Conservation (phyloP, 2,888 invertebrate genomes). For the Monochamus alternatus region DNA sequence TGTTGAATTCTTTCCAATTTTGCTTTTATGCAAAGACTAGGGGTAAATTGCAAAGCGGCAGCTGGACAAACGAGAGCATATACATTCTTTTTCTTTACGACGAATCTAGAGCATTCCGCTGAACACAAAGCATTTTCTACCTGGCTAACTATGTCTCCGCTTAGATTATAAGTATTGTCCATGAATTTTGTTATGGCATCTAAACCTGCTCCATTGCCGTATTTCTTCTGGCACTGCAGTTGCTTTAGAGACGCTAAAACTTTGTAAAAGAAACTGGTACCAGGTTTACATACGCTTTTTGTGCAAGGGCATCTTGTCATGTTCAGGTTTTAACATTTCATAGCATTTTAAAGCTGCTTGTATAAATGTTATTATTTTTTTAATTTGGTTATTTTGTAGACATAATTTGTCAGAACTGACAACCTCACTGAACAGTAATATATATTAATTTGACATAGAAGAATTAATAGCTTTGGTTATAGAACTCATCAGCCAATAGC, state of each 20-base stretch:
- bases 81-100: constrained; percentile 48
- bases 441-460: too few relatives aligned
- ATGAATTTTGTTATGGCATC: constrained; percentile 55
- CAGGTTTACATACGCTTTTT: constrained; percentile 37
- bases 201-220: constrained; percentile 49
- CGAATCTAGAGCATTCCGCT: constrained; percentile 50
- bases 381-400: constrained; percentile 11
- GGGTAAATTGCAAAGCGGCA: constrained; percentile 53
- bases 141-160: constrained; percentile 56
- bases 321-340: constrained; percentile 32
- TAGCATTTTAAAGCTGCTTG: background rate
- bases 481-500: too few relatives aligned
- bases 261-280: constrained; percentile 56
- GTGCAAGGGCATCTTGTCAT: constrained; percentile 47
- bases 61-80: constrained; percentile 53
- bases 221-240: constrained; percentile 47
- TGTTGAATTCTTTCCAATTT: constrained; percentile 51
- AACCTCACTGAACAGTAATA: background rate
- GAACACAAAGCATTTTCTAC: constrained; percentile 52
- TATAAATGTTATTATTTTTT: background rate
- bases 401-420: constrained; percentile 16
- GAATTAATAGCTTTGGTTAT: too few relatives aligned
- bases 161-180: constrained; percentile 46
- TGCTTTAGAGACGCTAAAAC: constrained; percentile 54
- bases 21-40: constrained; percentile 49